phyloP scores from a whole-genome alignment of 2,113 vertebrate species.

The Vireo altiloquus region DNA sequence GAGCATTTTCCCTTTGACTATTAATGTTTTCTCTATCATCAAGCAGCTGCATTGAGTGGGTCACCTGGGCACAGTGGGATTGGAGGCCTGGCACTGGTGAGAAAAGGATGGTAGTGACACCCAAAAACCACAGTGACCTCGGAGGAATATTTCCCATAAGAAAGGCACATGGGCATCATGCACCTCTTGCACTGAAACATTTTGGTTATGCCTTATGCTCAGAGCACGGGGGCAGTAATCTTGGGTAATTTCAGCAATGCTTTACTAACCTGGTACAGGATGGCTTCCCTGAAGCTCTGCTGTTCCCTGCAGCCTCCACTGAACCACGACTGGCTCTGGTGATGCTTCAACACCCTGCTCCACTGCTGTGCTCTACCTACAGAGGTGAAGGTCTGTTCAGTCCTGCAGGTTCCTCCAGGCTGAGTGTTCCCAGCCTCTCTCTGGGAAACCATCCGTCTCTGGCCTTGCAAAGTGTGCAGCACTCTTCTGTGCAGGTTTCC shows the following conservation, averaged over 20 bases:
- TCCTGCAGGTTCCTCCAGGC: background rate
- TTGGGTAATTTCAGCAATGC: fast-evolving
- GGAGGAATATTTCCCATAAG: background rate
- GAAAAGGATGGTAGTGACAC: background rate
- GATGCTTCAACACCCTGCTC: background rate
- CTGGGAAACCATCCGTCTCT: background rate
- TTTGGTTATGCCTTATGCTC: background rate
- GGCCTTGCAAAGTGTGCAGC: background rate
- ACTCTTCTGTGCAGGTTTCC: background rate
- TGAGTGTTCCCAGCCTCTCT: background rate
- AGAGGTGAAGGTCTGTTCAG: background rate
- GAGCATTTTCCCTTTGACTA: background rate
- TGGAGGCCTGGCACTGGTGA: background rate
- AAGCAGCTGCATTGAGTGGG: background rate
- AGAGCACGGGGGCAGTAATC: background rate
- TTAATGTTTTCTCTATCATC: background rate
- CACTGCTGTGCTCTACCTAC: background rate
- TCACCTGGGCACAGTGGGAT: background rate
- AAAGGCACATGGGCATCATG: background rate
- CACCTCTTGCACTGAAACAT: background rate
- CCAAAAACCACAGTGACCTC: background rate
- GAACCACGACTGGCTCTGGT: background rate
- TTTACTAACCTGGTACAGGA: background rate
- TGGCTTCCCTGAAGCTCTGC: background rate
- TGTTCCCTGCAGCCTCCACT: background rate